phyloP scores from a whole-genome alignment of 2,113 vertebrate genomes.

The Lagopus leucura region DNA sequence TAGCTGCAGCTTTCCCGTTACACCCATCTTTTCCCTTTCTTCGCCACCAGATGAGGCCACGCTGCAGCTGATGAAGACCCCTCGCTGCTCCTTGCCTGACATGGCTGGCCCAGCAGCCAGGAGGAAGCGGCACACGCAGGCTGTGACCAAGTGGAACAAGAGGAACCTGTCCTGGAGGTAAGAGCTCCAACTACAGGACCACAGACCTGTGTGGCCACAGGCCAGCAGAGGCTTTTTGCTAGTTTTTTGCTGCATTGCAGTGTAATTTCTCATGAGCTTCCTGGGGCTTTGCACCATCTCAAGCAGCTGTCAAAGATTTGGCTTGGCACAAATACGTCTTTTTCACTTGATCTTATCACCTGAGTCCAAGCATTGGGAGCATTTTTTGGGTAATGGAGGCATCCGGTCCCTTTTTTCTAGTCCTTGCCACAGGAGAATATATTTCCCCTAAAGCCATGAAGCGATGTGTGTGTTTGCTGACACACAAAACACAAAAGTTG shows the following conservation, averaged over 20 bases:
- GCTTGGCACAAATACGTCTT: not conserved
- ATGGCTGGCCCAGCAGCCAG: constrained; percentile 68
- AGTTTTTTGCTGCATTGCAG: not conserved
- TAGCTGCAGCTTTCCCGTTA: not conserved
- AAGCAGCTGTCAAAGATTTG: not conserved
- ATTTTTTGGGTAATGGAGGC: not conserved
- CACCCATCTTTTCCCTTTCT: not conserved
- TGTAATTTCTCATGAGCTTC: not conserved
- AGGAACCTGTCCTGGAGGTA: constrained; percentile 97
- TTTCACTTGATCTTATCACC: not conserved
- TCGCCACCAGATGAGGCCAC: constrained; percentile 87
- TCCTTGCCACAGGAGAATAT: not conserved
- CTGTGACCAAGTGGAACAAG: constrained; percentile 90
- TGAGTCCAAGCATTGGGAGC: not conserved
- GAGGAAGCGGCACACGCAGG: constrained; percentile 74
- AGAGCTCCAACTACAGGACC: not conserved
- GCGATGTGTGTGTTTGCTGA: accelerated
- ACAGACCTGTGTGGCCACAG: accelerated
- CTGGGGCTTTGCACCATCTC: not conserved
- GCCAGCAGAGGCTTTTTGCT: not conserved
- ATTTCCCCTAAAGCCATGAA: not conserved
- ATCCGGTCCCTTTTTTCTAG: not conserved
- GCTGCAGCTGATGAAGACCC: constrained; percentile 91
- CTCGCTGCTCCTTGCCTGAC: constrained; percentile 94
- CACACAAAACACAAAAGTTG: not conserved